Evolutionary conservation across 1,140 invertebrate species (phyloP).

Genomic region (Nebria ingens): DNA sequence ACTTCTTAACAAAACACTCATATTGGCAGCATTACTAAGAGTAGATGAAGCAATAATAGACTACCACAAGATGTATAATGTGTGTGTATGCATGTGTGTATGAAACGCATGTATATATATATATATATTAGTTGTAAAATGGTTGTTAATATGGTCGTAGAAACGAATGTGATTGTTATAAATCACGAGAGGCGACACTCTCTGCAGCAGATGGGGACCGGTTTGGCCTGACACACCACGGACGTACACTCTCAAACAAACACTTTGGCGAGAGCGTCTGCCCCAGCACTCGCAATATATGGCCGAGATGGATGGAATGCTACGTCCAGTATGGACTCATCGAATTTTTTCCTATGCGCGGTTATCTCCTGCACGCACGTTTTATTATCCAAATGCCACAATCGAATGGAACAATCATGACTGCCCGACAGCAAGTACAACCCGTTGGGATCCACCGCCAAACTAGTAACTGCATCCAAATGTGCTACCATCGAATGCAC

Average conservation of each 20-base stretch:
- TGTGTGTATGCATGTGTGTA: not conserved
- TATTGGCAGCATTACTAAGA: not conserved
- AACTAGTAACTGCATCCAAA: conserved; percentile 93
- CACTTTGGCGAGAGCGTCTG: conserved; percentile 97
- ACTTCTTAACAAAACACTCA: no score
- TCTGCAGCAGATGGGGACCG: not conserved
- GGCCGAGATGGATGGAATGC: conserved; percentile 98
- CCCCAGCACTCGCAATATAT: conserved; percentile 96
- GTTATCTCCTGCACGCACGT: conserved; percentile 99
- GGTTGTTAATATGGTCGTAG: not conserved
- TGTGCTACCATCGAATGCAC: conserved; percentile 98
- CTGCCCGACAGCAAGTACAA: conserved; percentile 95
- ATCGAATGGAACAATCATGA: conserved; percentile 97
- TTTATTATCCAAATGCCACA: conserved; percentile 99
- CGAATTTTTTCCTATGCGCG: conserved; percentile 98
- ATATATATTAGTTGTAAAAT: not conserved
- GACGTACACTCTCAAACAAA: conserved; percentile 53
- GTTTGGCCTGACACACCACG: not conserved
- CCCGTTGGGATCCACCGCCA: conserved; percentile 96
- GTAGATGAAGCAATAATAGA: not conserved
- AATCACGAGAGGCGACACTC: not conserved
- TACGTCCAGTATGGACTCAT: conserved; percentile 97
- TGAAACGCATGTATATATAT: not conserved
- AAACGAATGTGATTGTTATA: not conserved
- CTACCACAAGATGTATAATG: not conserved